Conservation (phyloP, 2,888 invertebrate species). For the Augochlorella aurata region DNA sequence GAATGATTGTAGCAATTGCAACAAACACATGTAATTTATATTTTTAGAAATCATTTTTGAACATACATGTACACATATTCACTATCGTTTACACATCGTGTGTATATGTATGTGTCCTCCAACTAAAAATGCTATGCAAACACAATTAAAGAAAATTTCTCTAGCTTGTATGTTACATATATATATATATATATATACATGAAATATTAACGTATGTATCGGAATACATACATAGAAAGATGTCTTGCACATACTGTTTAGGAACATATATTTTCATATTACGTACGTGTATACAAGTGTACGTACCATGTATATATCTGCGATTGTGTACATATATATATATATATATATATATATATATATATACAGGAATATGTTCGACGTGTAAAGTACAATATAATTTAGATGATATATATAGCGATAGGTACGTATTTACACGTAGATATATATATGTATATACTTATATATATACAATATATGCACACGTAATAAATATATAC, state of each 20-base stretch:
- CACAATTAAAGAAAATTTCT: background rate
- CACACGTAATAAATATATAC: background rate
- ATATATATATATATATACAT: slow-evolving; percentile 1
- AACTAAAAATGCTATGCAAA: slow-evolving; percentile 15
- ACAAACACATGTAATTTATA: slow-evolving; percentile 17
- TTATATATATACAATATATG: background rate
- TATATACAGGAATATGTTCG: background rate
- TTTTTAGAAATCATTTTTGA: slow-evolving; percentile 2
- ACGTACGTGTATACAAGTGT: background rate
- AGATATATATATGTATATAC: background rate
- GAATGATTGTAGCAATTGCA: background rate
- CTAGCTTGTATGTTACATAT: background rate
- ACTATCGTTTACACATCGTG: background rate
- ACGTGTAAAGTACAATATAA: background rate
- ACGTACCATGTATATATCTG: background rate
- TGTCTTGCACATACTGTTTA: background rate
- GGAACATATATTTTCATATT: background rate
- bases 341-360: background rate
- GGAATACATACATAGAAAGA: background rate
- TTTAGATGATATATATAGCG: background rate
- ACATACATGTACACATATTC: background rate
- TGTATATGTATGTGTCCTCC: background rate
- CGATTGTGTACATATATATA: background rate
- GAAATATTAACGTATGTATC: slow-evolving; percentile 8
- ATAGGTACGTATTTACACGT: background rate